phyloP scores from a whole-genome alignment of 2,888 invertebrate genomes.

The Noctua pronuba region DNA sequence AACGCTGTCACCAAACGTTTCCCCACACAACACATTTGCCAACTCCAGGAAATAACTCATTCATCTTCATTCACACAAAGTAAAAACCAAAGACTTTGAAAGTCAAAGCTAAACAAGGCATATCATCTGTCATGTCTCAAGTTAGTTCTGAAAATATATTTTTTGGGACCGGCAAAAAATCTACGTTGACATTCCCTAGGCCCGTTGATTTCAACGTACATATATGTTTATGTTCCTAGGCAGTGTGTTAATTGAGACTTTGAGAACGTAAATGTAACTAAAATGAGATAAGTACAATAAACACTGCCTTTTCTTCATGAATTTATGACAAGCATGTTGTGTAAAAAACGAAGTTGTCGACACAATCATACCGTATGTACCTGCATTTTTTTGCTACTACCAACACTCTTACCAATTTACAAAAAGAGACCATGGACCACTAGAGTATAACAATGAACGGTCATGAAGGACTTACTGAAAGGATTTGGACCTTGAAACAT shows the following conservation, averaged over 20 bases:
- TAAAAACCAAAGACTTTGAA: slow-evolving; percentile 44
- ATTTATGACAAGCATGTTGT: neutral
- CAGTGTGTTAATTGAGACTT: neutral
- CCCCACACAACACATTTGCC: slow-evolving; percentile 26
- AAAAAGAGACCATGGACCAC: neutral
- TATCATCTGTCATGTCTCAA: slow-evolving; percentile 42
- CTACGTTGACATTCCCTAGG: slow-evolving; percentile 9
- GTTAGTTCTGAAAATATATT: slow-evolving; percentile 37
- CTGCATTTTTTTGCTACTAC: neutral
- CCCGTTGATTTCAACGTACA: neutral
- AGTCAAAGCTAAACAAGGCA: slow-evolving; percentile 26
- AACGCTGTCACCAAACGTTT: slow-evolving; percentile 40
- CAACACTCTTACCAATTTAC: neutral
- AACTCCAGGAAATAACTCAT: slow-evolving; percentile 37
- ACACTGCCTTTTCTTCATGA: neutral
- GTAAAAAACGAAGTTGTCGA: neutral
- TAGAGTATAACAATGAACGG: neutral
- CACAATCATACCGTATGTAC: neutral
- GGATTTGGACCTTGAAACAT: slow-evolving; percentile 10
- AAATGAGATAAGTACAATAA: neutral
- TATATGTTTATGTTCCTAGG: neutral
- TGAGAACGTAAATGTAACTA: neutral
- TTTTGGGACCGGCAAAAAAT: slow-evolving; percentile 17
- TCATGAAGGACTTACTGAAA: neutral
- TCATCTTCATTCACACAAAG: slow-evolving; percentile 52